These are phyloP conservation scores for Catocala sponsa DNA, from an alignment of 2,888 invertebrate genomes.

Conservation along the genomic window DNA sequence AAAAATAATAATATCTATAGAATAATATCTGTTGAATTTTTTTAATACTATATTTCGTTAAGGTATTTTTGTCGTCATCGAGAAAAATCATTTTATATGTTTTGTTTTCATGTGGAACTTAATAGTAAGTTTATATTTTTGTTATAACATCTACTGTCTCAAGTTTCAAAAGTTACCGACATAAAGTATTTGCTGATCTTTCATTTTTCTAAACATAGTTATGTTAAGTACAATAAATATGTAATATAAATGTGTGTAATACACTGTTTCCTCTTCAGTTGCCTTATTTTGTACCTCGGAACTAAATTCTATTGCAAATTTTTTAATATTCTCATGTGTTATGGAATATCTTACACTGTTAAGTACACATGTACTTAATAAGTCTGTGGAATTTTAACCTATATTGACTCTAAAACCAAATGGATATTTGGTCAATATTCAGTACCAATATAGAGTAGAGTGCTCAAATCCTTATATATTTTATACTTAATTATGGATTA, in stretches of 20 bases:
- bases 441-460: not conserved
- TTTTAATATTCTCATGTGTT: not conserved
- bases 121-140: conserved; percentile 48
- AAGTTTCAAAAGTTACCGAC: conserved; percentile 48
- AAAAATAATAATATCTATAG: conserved; percentile 55
- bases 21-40: conserved; percentile 64
- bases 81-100: conserved; percentile 49
- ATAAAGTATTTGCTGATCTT: conserved; percentile 35
- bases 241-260: conserved; percentile 43
- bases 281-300: conserved; percentile 16
- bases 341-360: conserved; percentile 19
- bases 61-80: conserved; percentile 33
- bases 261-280: conserved; percentile 34
- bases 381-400: not conserved
- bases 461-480: conserved; percentile 14
- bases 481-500: conserved; percentile 1
- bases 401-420: not conserved
- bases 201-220: conserved; percentile 49
- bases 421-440: not conserved
- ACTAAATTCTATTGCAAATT: conserved; percentile 9
- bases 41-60: conserved; percentile 50
- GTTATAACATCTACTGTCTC: conserved; percentile 29
- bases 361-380: conserved; percentile 30
- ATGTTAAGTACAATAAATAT: conserved; percentile 57
- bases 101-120: conserved; percentile 44